phyloP scores from a whole-genome alignment of 1,140 invertebrate species.

The Orius laevigatus region DNA sequence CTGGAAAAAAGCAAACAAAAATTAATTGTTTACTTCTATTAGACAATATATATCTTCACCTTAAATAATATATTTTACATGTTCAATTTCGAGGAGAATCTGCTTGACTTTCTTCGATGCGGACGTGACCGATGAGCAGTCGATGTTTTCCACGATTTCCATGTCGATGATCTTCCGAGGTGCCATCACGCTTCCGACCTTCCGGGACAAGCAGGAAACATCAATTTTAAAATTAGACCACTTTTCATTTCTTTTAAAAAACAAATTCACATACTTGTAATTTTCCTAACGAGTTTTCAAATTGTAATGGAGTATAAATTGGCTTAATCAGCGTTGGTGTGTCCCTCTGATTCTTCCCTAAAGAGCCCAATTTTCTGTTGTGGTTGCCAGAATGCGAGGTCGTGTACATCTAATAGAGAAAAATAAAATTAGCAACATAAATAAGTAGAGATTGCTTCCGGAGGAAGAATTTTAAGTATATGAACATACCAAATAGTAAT shows the following conservation, averaged over 20 bases:
- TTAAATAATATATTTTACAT: slow-evolving; percentile 5
- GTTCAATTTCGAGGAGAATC: slow-evolving; percentile 16
- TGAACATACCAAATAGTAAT: slow-evolving; percentile 52
- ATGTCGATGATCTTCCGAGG: slow-evolving; percentile 16
- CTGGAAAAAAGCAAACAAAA: slow-evolving; percentile 9
- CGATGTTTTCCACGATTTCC: slow-evolving; percentile 14
- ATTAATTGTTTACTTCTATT: too few species aligned
- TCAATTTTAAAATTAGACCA: neutral
- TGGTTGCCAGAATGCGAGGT: slow-evolving; percentile 8
- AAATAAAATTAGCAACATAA: slow-evolving; percentile 4
- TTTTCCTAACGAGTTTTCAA: slow-evolving; percentile 23
- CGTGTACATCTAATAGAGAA: slow-evolving; percentile 15
- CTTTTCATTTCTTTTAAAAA: neutral
- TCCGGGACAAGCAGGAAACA: neutral
- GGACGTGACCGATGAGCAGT: neutral
- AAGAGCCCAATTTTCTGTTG: slow-evolving; percentile 6
- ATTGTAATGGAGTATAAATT: slow-evolving; percentile 20
- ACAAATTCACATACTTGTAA: slow-evolving; percentile 15
- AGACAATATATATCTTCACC: neutral
- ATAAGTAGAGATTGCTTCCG: too few species aligned
- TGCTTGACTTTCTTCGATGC: slow-evolving; percentile 13
- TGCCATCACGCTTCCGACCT: slow-evolving; percentile 16
- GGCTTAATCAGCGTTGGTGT: slow-evolving; percentile 8
- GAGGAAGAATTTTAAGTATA: too few species aligned
- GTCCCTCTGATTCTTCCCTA: slow-evolving; percentile 5